Conservation (phyloP, 1,140 invertebrate genomes). For the Lepidurus arcticus region DNA sequence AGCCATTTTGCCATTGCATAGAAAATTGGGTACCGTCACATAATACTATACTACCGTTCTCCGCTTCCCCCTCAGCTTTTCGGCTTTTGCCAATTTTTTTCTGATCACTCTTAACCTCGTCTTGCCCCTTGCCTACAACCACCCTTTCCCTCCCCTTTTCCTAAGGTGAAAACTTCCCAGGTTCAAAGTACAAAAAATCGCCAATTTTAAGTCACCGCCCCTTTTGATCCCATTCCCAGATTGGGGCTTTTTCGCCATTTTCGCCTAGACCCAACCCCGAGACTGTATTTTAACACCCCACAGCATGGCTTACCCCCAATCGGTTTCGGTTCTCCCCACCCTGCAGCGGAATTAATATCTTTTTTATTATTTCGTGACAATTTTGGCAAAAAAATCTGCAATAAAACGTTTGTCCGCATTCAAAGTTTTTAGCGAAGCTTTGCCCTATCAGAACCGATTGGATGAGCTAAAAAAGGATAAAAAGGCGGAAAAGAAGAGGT, state of each 20-base stretch:
- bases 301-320: background rate
- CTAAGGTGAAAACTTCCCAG: background rate
- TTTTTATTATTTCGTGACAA: no score
- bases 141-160: background rate
- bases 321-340: background rate
- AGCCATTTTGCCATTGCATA: conserved; percentile 7
- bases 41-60: conserved; percentile 8
- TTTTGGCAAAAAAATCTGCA: no score
- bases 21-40: conserved; percentile 11
- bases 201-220: background rate
- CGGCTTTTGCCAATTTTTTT: background rate
- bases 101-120: background rate
- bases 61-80: background rate
- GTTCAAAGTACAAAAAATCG: background rate
- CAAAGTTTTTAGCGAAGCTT: no score
- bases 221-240: background rate
- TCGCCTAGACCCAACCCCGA: background rate
- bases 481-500: background rate
- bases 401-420: no score
- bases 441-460: no score
- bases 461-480: no score
- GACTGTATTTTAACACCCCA: background rate
- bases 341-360: no score
- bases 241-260: background rate
- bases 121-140: background rate